These are phyloP conservation scores for Hydrozoanthus tunicans DNA, from an alignment of 64 coral and sea anemone genomes.

Conservation along the genomic window DNA sequence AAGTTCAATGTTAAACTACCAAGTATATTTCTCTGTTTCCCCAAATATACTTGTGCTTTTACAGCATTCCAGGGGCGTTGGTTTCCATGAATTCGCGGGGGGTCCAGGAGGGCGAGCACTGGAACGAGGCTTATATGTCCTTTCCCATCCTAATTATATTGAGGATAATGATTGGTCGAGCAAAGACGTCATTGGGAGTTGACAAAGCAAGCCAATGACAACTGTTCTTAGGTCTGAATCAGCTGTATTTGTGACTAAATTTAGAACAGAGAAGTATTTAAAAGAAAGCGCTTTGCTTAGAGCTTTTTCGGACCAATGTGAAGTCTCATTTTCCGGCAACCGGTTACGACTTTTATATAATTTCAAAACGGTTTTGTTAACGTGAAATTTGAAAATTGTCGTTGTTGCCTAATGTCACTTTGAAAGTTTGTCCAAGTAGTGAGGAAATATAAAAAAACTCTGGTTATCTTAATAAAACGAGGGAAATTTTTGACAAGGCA, in stretches of 20 bases:
- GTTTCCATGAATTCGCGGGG: slow-evolving; percentile 83
- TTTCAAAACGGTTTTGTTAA: no score
- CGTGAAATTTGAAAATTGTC: no score
- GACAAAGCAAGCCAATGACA: slow-evolving; percentile 59
- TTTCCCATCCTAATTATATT: slow-evolving; percentile 47
- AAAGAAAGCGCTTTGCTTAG: no score
- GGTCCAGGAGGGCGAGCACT: slow-evolving; percentile 62
- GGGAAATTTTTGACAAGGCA: no score
- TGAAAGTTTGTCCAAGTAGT: no score
- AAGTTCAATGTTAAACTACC: slow-evolving; percentile 41
- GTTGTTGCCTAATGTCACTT: no score
- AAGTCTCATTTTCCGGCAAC: no score
- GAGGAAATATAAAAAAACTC: no score
- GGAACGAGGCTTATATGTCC: slow-evolving; percentile 54
- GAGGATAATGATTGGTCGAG: slow-evolving; percentile 49
- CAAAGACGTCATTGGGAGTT: not conserved
- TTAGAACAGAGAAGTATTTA: not conserved
- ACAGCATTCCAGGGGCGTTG: slow-evolving; percentile 96
- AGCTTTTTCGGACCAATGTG: no score
- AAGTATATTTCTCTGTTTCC: slow-evolving; percentile 6
- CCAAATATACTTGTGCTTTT: slow-evolving; percentile 65
- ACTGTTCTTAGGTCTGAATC: slow-evolving; percentile 12
- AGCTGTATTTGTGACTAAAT: slow-evolving; percentile 49
- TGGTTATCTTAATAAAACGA: no score
- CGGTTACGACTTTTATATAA: no score